A percentile compares a stretch with the other conserved stretches of the same genome.
Conservation (phyloP, 2,113 vertebrate genomes). For the Onychorhynchus coronatus region DNA sequence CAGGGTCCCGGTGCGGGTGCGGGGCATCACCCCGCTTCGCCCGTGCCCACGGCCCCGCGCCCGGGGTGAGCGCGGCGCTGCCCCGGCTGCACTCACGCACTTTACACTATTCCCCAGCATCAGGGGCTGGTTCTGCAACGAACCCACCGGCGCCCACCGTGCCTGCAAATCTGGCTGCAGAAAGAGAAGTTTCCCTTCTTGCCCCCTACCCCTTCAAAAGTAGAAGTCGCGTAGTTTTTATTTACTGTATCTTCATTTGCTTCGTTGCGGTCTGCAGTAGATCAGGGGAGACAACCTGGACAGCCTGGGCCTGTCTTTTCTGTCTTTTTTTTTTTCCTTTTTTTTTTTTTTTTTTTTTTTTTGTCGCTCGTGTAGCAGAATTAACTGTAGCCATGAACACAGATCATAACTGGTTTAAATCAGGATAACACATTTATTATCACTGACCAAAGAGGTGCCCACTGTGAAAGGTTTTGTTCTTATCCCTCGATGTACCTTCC, state of each 20-base stretch:
- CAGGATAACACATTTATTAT: background rate
- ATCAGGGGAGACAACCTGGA: background rate
- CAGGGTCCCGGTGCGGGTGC: background rate
- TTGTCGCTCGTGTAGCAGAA: background rate
- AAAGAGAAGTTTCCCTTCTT: background rate
- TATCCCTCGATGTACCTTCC: background rate
- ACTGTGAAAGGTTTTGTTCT: background rate
- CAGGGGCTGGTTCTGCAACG: background rate
- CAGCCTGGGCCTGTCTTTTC: background rate
- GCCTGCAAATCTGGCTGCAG: background rate
- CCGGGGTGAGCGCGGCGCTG: background rate
- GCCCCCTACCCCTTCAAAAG: background rate
- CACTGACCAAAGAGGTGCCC: slow-evolving; percentile 13
- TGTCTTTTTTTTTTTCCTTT: background rate
- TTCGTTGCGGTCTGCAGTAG: background rate
- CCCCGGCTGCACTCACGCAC: background rate
- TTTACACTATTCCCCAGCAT: background rate
- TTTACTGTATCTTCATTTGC: background rate
- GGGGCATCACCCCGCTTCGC: accelerated
- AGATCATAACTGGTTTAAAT: slow-evolving; percentile 23
- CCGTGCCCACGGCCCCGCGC: background rate
- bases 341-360: background rate
- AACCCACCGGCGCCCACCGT: background rate
- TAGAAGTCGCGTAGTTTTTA: background rate
- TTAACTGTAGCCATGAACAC: background rate